Percentiles rank a stretch among this genome's conserved stretches.
Conservation (phyloP, 2,113 vertebrate genomes). For the Stegostoma tigrinum region DNA sequence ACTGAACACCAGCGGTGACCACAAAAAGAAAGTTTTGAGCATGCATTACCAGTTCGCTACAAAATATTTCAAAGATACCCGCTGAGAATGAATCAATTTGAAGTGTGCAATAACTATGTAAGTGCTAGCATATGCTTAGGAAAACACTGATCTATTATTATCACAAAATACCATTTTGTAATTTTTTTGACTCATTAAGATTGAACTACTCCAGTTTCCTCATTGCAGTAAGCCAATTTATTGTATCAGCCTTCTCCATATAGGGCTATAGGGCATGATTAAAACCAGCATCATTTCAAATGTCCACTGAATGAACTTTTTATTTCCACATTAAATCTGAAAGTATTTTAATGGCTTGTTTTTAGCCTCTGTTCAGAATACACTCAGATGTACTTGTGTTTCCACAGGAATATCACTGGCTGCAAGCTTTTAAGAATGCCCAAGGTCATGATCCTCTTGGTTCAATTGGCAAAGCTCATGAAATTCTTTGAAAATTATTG, state of each 20-base stretch:
- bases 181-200: not conserved
- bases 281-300: not conserved
- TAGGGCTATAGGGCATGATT: not conserved
- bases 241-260: not conserved
- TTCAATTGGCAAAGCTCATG: conserved; percentile 32
- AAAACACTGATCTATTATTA: not conserved
- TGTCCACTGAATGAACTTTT: not conserved
- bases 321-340: not conserved
- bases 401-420: not conserved
- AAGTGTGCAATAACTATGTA: not conserved
- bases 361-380: not conserved
- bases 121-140: not conserved
- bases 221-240: not conserved
- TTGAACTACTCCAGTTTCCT: not conserved
- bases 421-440: not conserved
- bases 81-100: not conserved
- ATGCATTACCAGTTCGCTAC: not conserved
- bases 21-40: not conserved
- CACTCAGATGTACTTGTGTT: not conserved
- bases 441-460: not conserved
- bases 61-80: not conserved
- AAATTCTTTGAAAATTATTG: conserved; percentile 30
- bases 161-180: not conserved
- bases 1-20: not conserved
- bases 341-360: not conserved